Percentiles rank a stretch among this genome's conserved stretches.
Evolutionary conservation across 2,113 vertebrate species (phyloP).

Genomic region (Ivindomyrus marchei): DNA sequence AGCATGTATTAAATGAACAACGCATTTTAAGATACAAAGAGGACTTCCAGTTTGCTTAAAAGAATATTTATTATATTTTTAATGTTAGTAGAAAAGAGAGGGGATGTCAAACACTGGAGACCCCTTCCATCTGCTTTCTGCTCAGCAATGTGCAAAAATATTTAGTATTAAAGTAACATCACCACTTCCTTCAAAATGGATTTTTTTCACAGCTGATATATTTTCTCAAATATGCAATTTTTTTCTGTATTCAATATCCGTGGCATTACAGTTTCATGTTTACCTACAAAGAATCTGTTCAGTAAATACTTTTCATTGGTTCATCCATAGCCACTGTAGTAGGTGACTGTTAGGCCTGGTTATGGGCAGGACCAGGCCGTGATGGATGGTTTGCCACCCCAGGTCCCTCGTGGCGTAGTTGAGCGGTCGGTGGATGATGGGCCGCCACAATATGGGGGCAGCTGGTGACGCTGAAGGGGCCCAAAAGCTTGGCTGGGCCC

Average conservation of each 20-base stretch:
- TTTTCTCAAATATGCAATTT: not conserved
- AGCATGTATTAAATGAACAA: not conserved
- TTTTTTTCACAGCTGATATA: not conserved
- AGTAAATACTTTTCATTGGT: not conserved
- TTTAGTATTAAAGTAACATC: not conserved
- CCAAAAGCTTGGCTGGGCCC: not conserved
- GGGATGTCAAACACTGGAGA: not conserved
- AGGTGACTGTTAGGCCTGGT: not conserved
- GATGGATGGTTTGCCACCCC: not conserved
- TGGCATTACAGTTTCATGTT: not conserved
- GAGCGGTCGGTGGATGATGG: conserved; percentile 10
- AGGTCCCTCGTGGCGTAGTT: not conserved
- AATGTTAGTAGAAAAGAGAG: not conserved
- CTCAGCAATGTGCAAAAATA: not conserved
- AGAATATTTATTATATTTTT: not conserved
- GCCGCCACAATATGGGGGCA: not conserved
- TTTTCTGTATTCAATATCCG: not conserved
- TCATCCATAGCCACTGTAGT: not conserved
- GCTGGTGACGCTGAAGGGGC: not conserved
- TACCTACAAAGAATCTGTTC: not conserved
- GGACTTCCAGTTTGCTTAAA: not conserved
- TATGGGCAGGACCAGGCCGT: not conserved
- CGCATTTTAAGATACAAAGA: not conserved
- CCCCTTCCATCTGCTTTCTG: not conserved
- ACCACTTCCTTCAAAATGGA: not conserved